A percentile compares a stretch with the other conserved stretches of the same genome.
Conservation (phyloP, 2,888 invertebrate species). For the Helobdella robusta region DNA sequence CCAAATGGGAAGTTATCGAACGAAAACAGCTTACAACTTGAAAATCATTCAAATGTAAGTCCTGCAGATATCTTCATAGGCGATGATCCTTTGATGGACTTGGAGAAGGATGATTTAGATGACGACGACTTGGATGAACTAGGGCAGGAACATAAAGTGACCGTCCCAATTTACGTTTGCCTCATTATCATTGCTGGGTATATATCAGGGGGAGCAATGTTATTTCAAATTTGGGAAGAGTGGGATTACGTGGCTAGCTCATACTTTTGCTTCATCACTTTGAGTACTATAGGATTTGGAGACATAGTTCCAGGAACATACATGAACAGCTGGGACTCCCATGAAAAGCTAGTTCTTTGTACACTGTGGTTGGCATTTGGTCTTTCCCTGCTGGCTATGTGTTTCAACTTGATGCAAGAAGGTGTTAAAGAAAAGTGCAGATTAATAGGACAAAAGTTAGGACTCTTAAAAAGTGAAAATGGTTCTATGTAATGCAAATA, state of each 20-base stretch:
- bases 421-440: constrained; percentile 45
- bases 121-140: constrained; percentile 23
- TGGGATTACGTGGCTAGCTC: constrained; percentile 81
- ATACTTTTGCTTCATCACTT: constrained; percentile 51
- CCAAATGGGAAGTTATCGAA: constrained; percentile 1
- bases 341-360: constrained; percentile 43
- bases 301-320: constrained; percentile 48
- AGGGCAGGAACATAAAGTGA: constrained; percentile 35
- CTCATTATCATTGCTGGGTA: constrained; percentile 79
- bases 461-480: constrained; percentile 39
- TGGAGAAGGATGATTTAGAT: constrained; percentile 26
- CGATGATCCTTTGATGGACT: constrained; percentile 22
- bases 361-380: constrained; percentile 49
- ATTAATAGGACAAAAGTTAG: constrained; percentile 44
- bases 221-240: constrained; percentile 83
- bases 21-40: not conserved
- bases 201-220: constrained; percentile 75
- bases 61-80: constrained; percentile 17
- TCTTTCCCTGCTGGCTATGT: constrained; percentile 51
- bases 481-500: not conserved
- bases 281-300: constrained; percentile 51
- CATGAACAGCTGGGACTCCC: constrained; percentile 42
- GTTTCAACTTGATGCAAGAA: constrained; percentile 51
- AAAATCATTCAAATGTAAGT: not conserved
- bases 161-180: constrained; percentile 77